Base-by-base conservation (phyloP, 2,797 vertebrate species). In the Antrozous pallidus region DNA sequence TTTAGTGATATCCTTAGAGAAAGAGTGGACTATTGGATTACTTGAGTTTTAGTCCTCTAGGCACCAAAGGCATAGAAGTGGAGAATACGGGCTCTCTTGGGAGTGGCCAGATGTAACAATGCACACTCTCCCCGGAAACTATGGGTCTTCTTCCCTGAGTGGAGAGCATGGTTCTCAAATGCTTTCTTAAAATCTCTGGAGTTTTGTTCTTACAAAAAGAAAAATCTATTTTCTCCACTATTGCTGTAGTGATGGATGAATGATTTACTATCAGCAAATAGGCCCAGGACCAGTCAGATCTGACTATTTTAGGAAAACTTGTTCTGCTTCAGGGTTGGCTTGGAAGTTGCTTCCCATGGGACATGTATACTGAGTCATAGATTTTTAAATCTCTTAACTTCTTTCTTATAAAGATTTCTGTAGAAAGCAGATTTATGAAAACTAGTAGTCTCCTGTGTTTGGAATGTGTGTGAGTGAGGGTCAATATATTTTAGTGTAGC, bases 271-370 rank as follows among this genome's bases (percentile, higher is more conserved):
- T 47, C 16, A 69, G 75, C 12, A 89, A 47, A 4, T 8, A 63
- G 49, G 28, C 56, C 9, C 47, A 75, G 56, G 75, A 69, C 31
- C 58, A 74, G 65, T 63, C 26, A 40, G 36, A 17, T 69, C 56
- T 61, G 79, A 63, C 74, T 79, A 86, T 86, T 93, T 95, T 74
- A 91, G 86, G n/a, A 69, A 93, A 70, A 33, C 24, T 40, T 58
- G 54, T 56, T 70, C 45, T 33, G n/a, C 22, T 45, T 58, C 18
- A 28, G 58, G 56, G 9, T 65, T 77, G 45, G 56, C n/a, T 40
- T 71, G 20, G 51, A 71, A 80, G 36, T 40, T 56, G 88, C 5
- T 84, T 95, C 74, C 61, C 8, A 7, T 1, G 26, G 20, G 45
- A 80, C 36, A 81, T 67, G 22, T 12, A 16, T n/a, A 54, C 31